Conservation (phyloP, 2,797 vertebrate species). For the Tokudaia muenninki region DNA sequence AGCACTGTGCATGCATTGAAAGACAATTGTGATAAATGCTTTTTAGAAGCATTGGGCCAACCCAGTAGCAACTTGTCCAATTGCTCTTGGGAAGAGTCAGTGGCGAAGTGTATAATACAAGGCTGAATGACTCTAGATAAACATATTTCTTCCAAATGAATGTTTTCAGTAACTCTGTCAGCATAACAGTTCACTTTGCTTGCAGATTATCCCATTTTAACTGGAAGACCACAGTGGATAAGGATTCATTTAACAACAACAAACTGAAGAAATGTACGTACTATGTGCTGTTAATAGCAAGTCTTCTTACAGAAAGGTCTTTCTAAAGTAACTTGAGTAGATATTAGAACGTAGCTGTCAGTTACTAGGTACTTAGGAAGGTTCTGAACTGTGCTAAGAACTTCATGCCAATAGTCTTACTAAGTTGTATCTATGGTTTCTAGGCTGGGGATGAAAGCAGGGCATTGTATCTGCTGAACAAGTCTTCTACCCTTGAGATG, state of each 20-base stretch:
- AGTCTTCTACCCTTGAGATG: background rate
- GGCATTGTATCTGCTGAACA: background rate
- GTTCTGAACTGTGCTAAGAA: background rate
- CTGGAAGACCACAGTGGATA: background rate
- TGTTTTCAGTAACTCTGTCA: background rate
- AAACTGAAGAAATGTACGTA: background rate
- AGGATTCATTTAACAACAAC: background rate
- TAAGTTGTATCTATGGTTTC: background rate
- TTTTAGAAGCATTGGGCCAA: background rate
- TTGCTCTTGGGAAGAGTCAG: background rate
- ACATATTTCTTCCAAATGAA: background rate
- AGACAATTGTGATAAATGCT: background rate
- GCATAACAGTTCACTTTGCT: background rate
- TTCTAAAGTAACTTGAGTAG: background rate
- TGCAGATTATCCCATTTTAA: background rate
- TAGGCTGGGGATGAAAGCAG: background rate
- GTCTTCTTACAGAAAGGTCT: background rate
- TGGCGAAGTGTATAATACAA: background rate
- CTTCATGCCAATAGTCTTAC: too few species aligned
- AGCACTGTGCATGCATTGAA: background rate
- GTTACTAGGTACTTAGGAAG: background rate
- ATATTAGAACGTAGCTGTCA: background rate
- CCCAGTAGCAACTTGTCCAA: too few species aligned
- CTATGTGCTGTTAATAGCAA: background rate
- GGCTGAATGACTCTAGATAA: background rate